Evolutionary conservation across 92 coral and sea anemone genomes (phyloP).

Genomic region (Virgularia gustaviana): DNA sequence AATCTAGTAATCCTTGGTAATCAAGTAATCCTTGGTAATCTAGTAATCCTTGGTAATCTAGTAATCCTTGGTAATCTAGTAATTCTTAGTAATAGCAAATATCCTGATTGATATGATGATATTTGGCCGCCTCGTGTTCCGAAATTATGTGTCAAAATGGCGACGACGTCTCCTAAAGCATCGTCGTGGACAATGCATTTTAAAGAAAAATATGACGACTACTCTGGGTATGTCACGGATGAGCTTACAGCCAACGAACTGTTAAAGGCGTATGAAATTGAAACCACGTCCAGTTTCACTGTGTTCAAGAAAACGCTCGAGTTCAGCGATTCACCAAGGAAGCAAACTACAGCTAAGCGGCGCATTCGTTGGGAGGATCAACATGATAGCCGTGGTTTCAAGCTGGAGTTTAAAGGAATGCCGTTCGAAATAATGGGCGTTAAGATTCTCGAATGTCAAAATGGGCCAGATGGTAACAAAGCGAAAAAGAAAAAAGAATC

Average conservation of each 20-base stretch:
- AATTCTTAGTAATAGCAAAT: no score
- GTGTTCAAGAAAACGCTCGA: not conserved
- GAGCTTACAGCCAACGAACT: not conserved
- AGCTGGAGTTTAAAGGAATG: slow-evolving; percentile 48
- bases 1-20: no score
- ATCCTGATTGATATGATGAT: no score
- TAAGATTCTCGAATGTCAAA: slow-evolving; percentile 49
- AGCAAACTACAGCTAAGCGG: slow-evolving; percentile 8
- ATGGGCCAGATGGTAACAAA: slow-evolving; percentile 56
- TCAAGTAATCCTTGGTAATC: no score
- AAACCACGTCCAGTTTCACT: slow-evolving; percentile 11
- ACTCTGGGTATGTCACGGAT: slow-evolving; percentile 24
- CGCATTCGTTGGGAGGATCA: slow-evolving; percentile 46
- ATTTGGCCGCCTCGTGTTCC: no score
- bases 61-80: no score
- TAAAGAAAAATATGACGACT: not conserved
- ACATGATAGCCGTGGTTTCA: slow-evolving; percentile 42
- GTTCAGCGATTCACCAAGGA: not conserved
- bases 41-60: no score
- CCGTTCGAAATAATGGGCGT: slow-evolving; percentile 47
- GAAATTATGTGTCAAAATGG: no score
- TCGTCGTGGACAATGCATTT: slow-evolving; percentile 24
- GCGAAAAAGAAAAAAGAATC: slow-evolving; percentile 48
- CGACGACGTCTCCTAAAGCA: no score
- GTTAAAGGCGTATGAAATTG: slow-evolving; percentile 15